Base-by-base conservation (phyloP, 2,888 invertebrate species). In the Dryobota labecula region DNA sequence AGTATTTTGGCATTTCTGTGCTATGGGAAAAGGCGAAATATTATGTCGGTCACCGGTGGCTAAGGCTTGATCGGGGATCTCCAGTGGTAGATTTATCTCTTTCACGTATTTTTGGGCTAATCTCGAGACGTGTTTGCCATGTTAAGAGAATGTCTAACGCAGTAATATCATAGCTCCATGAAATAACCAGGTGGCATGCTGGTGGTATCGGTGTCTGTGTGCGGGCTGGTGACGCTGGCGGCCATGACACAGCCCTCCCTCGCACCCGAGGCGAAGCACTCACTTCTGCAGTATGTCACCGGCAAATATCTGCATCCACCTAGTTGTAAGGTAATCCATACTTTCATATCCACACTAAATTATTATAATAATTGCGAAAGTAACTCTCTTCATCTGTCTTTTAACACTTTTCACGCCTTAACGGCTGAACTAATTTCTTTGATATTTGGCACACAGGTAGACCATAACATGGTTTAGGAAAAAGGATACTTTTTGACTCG, bases 181-280 rank as follows among this genome's bases (percentile, higher is more conserved):
- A 54, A 38, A 24, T 63, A 64, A 74, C 80, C 87, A 98, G 98
- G 98, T 86, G 98, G 98, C 65, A 98, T 98, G 98, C 95, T 98
- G 94, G 98, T 98, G 85, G 98, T 98, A 80, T 98, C 98, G 33
- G 98, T 98, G 86, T 98, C 98, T 63, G 98, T 98, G 86, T 98
- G 98, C 86, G 98, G 98, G 87, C 96, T 98, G 93, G 98, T 98
- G 89, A 98, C 98, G 72, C 96, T 98, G 89, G 98, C 98, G 72
- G 98, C 98, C 88, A 98, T 98, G 98, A 98, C 98, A 84, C 98
- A 98, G 92, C 98, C 98, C 43, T 98, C 98, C 9, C 96, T 98
- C 85, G 98, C 98, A 66, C 98, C 98, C n/a, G 98, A 98, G 94
- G 98, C 98, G 70, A 98, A 98, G 90, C 98, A 98, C 92, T 98